Evolutionary conservation across 2,113 vertebrate species (phyloP), one percentile per base, ranked within the genome.

Genomic region (Syngnathoides biaculeatus): DNA sequence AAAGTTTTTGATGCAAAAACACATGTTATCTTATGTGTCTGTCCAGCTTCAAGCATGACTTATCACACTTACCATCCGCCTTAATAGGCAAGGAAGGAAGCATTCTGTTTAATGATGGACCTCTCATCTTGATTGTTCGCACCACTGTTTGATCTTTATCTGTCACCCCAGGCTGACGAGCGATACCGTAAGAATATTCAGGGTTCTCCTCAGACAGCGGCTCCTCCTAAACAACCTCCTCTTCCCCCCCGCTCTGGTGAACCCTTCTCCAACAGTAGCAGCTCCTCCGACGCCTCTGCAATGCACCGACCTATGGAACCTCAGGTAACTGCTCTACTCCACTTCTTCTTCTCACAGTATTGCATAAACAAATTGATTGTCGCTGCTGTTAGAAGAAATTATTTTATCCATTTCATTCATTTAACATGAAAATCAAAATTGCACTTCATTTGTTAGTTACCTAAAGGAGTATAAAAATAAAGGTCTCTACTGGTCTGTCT

Each of bases 101-200:
- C 11, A 71, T 56, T 79, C n/a, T 26, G 59, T 38, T 0, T 63
- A 27, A 20, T 38, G 52, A 40, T 35, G 38, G 39, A 57, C 20
- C n/a, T 43, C 26, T 22, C 13, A 26, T 13, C 39, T 26, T 26
- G 22, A 26, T 40, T 61, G 38, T 22, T 4, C 13, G 20, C 55
- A 4, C 26, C 35, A 6, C 24, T 35, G 56, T 22, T 55, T 35
- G 30, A 39, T 60, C 57, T 56, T 57, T 4, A 62, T 0, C 72
- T 84, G 69, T 69, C 67, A 58, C 43, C 76, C 72, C 90, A 98
- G 97, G 95, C 93, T 48, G 97, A 99, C 65, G 97, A 99, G 82
- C 93, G 96, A 66, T 96, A 95, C 92, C 95, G 96, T 80, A 97
- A 97, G 92, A 94, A 95, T 84, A 95, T 94, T 78, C 96, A 97